phyloP scores from a whole-genome alignment of 2,888 invertebrate genomes.

The Neria commutata region DNA sequence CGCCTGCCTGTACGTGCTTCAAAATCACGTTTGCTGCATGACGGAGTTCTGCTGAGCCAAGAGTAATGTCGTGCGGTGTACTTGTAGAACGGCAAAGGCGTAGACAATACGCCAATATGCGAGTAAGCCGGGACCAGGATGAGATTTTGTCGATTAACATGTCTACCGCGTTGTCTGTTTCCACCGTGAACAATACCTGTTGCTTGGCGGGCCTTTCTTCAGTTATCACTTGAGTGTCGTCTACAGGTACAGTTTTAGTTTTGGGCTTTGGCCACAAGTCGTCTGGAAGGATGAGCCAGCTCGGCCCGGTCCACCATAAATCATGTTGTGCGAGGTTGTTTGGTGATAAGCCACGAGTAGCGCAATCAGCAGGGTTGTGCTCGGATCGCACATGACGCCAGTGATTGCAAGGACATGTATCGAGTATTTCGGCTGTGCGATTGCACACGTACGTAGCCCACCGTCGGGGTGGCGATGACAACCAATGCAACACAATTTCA shows the following conservation, averaged over 20 bases:
- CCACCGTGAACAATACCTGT: background rate
- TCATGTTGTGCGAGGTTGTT: constrained; percentile 12
- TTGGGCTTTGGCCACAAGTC: constrained; percentile 11
- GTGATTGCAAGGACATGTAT: constrained; percentile 15
- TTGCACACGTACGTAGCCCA: constrained; percentile 31
- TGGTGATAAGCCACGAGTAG: constrained; percentile 29
- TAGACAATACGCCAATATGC: constrained; percentile 10
- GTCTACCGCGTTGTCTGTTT: background rate
- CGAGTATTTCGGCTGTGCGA: constrained; percentile 26
- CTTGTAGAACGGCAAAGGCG: constrained; percentile 11
- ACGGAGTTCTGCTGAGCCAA: no score
- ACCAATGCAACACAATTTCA: constrained; percentile 42
- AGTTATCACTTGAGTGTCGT: background rate
- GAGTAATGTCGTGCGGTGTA: no score
- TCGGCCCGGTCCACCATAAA: constrained; percentile 32
- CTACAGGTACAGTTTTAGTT: background rate
- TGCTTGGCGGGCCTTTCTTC: background rate
- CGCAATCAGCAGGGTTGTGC: constrained; percentile 33
- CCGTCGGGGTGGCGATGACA: constrained; percentile 28
- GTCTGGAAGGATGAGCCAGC: constrained; percentile 16
- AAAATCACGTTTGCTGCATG: no score
- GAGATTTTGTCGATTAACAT: constrained; percentile 6
- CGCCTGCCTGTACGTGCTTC: no score
- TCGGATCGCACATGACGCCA: constrained; percentile 29
- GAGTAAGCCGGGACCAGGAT: constrained; percentile 6